Evolutionary conservation across 2,797 vertebrate species (phyloP), one percentile per base, ranked within the genome.

Genomic region (Tadarida brasiliensis): DNA sequence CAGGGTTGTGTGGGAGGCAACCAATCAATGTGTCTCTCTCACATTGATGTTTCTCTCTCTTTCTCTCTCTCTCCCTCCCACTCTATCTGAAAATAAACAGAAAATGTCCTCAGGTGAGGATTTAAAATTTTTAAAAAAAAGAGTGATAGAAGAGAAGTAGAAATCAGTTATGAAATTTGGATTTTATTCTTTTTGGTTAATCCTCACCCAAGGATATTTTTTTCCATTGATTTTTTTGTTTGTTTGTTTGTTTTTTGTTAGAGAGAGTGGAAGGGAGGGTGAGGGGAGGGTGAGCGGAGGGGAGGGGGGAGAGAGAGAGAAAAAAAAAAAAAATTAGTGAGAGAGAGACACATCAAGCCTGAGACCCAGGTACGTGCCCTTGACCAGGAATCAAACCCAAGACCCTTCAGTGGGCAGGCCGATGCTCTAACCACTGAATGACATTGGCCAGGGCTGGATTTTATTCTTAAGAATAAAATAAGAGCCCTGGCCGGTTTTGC

Each of bases 101-200:
- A 44, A 44, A 44, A 44, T 44, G 7, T 44, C 39, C 39, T 44
- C 39, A 44, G 39, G 39, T 44, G 39, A 44, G 39, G 39, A 44
- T 44, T 44, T 44, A 39, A 39, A 39, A 39, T 39, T 39, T 39
- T 39, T n/a, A n/a, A n/a, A n/a, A 44, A 44, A 44, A 28, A 67
- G 86, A 73, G 4, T 90, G 56, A 91, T 28, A 77, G 54, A 74
- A 85, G 47, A 80, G n/a, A 73, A 33, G 70, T 26, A 92, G 65
- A 89, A 87, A 74, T 26, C 67, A 15, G 19, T 68, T 30, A 84
- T 63, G 49, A 87, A 90, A 90, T 44, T 7, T 92, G 30, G 54
- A 92, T 74, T 85, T 93, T 77, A 90, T 87, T 90, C 65, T 84
- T 88, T 33, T 16, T 33, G n/a, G 65, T 67, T 67, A 67, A 67